Evolutionary conservation across 2,888 invertebrate species (phyloP), one percentile per base, ranked within the genome.

Genomic region (Agrypnus murinus): DNA sequence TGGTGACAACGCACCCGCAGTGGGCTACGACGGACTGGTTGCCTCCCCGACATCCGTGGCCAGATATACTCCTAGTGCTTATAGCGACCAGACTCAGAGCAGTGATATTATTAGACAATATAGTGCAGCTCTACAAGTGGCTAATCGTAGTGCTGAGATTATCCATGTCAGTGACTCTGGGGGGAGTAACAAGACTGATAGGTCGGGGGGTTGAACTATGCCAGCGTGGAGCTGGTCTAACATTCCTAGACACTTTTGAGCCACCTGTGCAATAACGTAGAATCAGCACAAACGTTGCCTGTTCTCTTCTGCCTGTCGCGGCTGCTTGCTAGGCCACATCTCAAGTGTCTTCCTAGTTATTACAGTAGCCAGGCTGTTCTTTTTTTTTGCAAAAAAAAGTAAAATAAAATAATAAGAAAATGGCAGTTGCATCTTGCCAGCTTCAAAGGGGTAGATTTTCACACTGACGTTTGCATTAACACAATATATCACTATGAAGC

Each of bases 11-110:
- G 77, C 82, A 79, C 81, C 80, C 80, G 80, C 85, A 79, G 80
- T 84, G 81, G 85, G 84, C 79, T 83, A 81, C 80, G 84, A 85
- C 77, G 84, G 83, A 79, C 65, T 84, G 83, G 84, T 83, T 80
- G 84, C 83, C 78, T 72, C 78, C 71, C 67, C 79, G 69, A 71
- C 80, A 69, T 73, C 77, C 72, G 66, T 70, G 70, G 60, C 73
- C 72, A 73, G 69, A 76, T 74, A 77, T 69, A 71, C 69, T 67
- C 40, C 74, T 74, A 73, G 71, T 67, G 69, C 62, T 74, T 46
- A 64, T 73, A 70, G 71, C 69, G 58, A 58, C 58, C 69, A 76
- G 69, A 75, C 74, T 73, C 69, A 74, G 74, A 70, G 74, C 76
- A 77, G 77, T 79, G 81, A 82, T 79, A 75, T 77, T 82, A 79